phyloP scores from a whole-genome alignment of 2,888 invertebrate species.

The Muschampia plurimacula region DNA sequence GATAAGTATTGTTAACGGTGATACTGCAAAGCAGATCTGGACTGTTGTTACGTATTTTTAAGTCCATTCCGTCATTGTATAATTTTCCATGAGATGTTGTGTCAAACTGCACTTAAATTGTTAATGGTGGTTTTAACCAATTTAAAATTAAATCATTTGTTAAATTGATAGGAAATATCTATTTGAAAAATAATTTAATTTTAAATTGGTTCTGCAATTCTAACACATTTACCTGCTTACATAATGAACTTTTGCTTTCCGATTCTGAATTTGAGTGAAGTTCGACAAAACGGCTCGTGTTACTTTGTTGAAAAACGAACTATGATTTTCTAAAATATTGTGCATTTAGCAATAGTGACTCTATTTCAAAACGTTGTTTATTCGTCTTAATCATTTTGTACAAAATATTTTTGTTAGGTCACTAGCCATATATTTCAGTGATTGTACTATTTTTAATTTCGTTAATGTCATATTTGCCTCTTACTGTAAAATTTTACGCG shows the following conservation, averaged over 20 bases:
- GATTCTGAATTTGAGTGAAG: slow-evolving; percentile 77
- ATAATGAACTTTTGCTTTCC: slow-evolving; percentile 66
- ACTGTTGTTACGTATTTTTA: slow-evolving; percentile 84
- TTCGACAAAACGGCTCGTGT: slow-evolving; percentile 78
- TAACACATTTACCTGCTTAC: slow-evolving; percentile 62
- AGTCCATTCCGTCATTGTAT: slow-evolving; percentile 66
- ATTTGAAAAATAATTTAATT: slow-evolving; percentile 47
- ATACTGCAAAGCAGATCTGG: slow-evolving; percentile 82
- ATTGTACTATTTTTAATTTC: neutral
- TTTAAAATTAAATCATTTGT: slow-evolving; percentile 53
- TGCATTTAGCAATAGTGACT: slow-evolving; percentile 35
- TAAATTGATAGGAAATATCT: slow-evolving; percentile 1
- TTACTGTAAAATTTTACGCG: neutral
- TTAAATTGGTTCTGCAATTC: slow-evolving; percentile 61
- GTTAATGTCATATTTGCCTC: neutral
- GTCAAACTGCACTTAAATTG: slow-evolving; percentile 85
- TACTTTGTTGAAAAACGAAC: slow-evolving; percentile 33
- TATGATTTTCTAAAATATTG: slow-evolving; percentile 46
- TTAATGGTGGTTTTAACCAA: slow-evolving; percentile 74
- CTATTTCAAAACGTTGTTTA: slow-evolving; percentile 10
- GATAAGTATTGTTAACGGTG: slow-evolving; percentile 82
- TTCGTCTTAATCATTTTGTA: neutral
- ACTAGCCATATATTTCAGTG: slow-evolving; percentile 11
- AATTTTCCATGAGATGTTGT: slow-evolving; percentile 76
- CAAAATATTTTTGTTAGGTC: slow-evolving; percentile 15